Evolutionary conservation across 2,888 invertebrate species (phyloP), one percentile per base, ranked within the genome.

Genomic region (Drosophila hamatofila): DNA sequence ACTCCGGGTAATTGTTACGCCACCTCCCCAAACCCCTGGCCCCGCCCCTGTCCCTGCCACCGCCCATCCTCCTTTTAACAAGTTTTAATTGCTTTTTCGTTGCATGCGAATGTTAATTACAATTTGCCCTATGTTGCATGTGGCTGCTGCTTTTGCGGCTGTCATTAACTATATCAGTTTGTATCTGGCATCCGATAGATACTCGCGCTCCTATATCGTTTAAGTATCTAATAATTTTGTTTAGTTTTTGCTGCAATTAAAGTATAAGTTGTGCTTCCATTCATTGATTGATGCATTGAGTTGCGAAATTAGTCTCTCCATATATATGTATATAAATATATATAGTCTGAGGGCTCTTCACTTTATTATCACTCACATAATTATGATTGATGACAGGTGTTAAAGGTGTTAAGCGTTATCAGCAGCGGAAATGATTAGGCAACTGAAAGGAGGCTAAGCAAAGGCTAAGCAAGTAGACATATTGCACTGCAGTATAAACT

Each of bases 61-160:
- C 37, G 16, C 37, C 21, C 33, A 11, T 16, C 14, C 37, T 25
- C n/a, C 39, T 70, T 51, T 70, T 33, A 69, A 46, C 59, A 55
- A 46, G 14, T 46, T 35, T 42, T 72, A 72, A 71, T 71, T 71
- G 57, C 23, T 25, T 25, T 35, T 62, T 18, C 25, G 25, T 72
- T 56, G 71, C 71, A 72, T 71, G 71, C 39, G 56, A 72, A n/a
- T 41, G 37, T 30, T 37, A 72, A 71, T 71, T 71, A 57, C 14
- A 39, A 41, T 16, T 55, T 44, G 42, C 49, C 51, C 56, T 37
- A 71, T 72, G 71, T 72, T 62, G 71, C 71, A 72, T 70, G 58
- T 30, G 21, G 42, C 42, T 23, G 67, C 68, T 18, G 39, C 49
- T 56, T 16, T 12, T n/a, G 48, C 42, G 18, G 58, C 51, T 71